Conservation (phyloP, 2,113 vertebrate species). For the Gallinago media region DNA sequence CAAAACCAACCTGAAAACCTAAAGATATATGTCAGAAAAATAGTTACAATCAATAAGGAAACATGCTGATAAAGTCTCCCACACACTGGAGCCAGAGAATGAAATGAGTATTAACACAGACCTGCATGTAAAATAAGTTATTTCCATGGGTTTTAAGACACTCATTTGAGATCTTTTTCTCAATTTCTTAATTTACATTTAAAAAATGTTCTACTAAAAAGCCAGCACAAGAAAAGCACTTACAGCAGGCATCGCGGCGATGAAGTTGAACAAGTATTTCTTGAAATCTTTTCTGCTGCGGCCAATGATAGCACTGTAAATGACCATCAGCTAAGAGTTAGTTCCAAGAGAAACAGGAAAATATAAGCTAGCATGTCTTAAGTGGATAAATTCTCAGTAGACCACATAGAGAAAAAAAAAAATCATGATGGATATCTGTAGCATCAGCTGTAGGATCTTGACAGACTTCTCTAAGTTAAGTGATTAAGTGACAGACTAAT, state of each 20-base stretch:
- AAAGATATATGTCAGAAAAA: background rate
- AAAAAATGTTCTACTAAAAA: background rate
- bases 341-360: constrained; percentile 58
- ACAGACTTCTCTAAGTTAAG: background rate
- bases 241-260: constrained; percentile 97
- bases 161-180: background rate
- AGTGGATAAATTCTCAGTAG: background rate
- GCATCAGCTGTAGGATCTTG: background rate
- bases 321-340: constrained; percentile 83
- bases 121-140: background rate
- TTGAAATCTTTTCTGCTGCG: constrained; percentile 96
- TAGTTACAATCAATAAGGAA: background rate
- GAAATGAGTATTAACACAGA: background rate
- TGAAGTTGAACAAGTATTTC: constrained; percentile 95
- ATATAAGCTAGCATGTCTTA: background rate
- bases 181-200: background rate
- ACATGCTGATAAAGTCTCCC: background rate
- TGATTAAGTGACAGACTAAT: background rate
- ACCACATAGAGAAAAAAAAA: background rate
- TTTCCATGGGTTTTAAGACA: background rate
- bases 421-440: background rate
- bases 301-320: constrained; percentile 98
- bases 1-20: background rate
- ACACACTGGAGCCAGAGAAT: background rate
- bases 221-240: constrained; percentile 75